phyloP scores from a whole-genome alignment of 2,113 vertebrate species.

The Microcebus lehilahytsara region DNA sequence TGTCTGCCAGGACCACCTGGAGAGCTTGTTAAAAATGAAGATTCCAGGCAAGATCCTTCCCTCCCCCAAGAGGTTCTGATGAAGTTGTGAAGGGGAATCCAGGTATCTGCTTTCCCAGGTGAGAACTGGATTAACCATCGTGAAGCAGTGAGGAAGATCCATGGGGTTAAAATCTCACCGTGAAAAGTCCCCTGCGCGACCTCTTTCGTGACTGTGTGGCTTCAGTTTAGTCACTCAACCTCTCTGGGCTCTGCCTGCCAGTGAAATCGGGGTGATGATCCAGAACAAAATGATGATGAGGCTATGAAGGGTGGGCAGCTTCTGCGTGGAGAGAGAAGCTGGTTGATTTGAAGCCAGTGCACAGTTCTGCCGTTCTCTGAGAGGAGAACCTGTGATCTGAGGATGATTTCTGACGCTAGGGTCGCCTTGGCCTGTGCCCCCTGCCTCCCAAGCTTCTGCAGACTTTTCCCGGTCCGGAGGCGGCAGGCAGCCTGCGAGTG shows the following conservation, averaged over 20 bases:
- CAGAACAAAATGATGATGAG: slow-evolving; percentile 19
- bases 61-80: not conserved
- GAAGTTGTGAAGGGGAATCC: not conserved
- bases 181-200: not conserved
- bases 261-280: not conserved
- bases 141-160: not conserved
- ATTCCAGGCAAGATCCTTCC: not conserved
- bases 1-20: not conserved
- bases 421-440: not conserved
- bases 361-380: not conserved
- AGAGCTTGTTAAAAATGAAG: not conserved
- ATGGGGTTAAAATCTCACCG: not conserved
- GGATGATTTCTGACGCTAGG: not conserved
- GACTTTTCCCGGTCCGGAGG: not conserved
- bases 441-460: not conserved
- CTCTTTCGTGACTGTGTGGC: not conserved
- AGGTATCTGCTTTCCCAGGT: not conserved
- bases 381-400: not conserved
- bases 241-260: slow-evolving; percentile 36
- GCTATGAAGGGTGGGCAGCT: not conserved
- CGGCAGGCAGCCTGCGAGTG: slow-evolving; percentile 57
- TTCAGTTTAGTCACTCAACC: not conserved
- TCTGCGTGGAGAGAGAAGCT: not conserved
- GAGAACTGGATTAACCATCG: not conserved
- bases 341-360: not conserved